A percentile compares a stretch with the other conserved stretches of the same genome.
Conservation (phyloP, 2,888 invertebrate species). For the Cyclophora punctaria region DNA sequence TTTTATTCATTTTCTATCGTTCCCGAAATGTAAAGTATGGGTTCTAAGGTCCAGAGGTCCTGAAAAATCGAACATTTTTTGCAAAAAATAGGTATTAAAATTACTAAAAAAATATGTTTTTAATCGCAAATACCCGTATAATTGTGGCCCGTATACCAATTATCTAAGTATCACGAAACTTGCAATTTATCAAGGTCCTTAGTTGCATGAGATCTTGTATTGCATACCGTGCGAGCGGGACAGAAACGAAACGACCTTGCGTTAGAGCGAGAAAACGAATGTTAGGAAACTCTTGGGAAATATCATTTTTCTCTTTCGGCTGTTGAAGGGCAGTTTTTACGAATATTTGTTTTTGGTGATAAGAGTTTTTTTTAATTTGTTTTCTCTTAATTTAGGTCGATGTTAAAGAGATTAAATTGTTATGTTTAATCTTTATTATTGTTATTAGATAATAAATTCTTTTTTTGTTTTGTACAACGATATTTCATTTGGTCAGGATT, state of each 20-base stretch:
- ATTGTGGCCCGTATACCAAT: conserved; percentile 66
- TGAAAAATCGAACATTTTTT: conserved; percentile 3
- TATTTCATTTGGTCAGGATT: too few relatives aligned
- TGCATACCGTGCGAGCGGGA: conserved; percentile 67
- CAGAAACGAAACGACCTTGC: conserved; percentile 50
- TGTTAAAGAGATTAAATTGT: conserved; percentile 36
- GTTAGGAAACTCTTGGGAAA: conserved; percentile 73
- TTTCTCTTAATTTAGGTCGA: conserved; percentile 52
- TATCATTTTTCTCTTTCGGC: conserved; percentile 68
- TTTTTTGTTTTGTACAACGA: too few relatives aligned
- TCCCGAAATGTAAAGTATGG: too few relatives aligned
- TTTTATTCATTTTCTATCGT: too few relatives aligned
- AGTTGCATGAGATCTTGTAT: conserved; percentile 71
- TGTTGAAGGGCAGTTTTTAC: conserved; percentile 67
- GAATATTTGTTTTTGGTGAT: conserved; percentile 46
- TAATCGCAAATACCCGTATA: conserved; percentile 48
- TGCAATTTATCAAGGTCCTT: conserved; percentile 71
- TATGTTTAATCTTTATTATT: conserved; percentile 23
- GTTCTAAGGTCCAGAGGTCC: too few relatives aligned
- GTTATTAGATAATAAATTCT: conserved; percentile 2
- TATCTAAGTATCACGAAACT: conserved; percentile 68
- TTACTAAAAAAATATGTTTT: conserved; percentile 17
- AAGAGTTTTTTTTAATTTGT: conserved; percentile 36
- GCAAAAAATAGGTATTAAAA: conserved; percentile 6
- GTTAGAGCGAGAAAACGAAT: conserved; percentile 51